Evolutionary conservation across 2,888 invertebrate genomes (phyloP).

Genomic region (Noctuana brunneofusca): DNA sequence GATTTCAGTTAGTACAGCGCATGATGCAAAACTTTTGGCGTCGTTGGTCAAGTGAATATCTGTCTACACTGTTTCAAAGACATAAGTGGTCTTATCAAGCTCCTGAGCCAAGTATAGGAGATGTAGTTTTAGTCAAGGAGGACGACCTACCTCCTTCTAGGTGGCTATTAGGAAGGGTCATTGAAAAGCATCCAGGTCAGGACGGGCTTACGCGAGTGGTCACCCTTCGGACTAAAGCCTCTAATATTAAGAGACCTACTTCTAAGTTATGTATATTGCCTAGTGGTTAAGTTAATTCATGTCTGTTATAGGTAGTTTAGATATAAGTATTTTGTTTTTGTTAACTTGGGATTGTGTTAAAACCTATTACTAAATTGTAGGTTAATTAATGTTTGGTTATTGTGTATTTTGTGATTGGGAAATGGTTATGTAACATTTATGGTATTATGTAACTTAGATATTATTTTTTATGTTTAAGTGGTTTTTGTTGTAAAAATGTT

Average conservation of each 20-base stretch:
- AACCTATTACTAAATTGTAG: too few species aligned
- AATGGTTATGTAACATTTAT: too few species aligned
- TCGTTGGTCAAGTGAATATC: not conserved
- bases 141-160: too few species aligned
- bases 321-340: too few species aligned
- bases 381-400: too few species aligned
- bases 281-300: not conserved
- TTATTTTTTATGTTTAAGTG: too few species aligned
- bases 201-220: conserved; percentile 2
- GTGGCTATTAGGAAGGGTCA: not conserved
- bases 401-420: too few species aligned
- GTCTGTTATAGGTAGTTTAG: too few species aligned
- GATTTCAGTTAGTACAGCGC: not conserved
- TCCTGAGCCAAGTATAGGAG: not conserved
- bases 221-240: not conserved
- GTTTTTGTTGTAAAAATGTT: too few species aligned
- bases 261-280: not conserved
- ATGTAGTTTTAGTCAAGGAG: not conserved
- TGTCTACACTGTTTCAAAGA: not conserved
- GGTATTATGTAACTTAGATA: too few species aligned
- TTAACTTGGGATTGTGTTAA: too few species aligned
- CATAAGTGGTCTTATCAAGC: not conserved
- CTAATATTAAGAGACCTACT: too few species aligned
- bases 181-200: not conserved
- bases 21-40: not conserved